These are phyloP conservation scores for Rachycentron canadum DNA, from an alignment of 2,797 vertebrate species.

Conservation along the genomic window DNA sequence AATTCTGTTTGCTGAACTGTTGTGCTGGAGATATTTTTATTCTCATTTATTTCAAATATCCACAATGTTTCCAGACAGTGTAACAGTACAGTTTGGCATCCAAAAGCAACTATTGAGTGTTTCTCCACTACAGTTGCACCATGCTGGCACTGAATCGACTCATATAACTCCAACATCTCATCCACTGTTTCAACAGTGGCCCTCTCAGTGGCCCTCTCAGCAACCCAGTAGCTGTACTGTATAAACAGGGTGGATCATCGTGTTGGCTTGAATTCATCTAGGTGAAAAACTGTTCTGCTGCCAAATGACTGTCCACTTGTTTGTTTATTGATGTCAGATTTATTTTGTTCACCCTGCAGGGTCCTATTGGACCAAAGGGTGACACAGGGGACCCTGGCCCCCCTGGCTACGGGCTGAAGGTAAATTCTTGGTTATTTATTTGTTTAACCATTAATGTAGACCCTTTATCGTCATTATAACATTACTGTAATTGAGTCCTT, in stretches of 20 bases:
- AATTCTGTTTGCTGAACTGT: too few species aligned
- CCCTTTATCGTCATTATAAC: background rate
- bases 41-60: background rate
- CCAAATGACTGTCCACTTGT: slow-evolving; percentile 5
- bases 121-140: background rate
- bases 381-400: slow-evolving; percentile 87
- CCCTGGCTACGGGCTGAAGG: slow-evolving; percentile 89
- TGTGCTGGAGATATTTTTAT: too few species aligned
- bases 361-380: slow-evolving; percentile 91
- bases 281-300: background rate
- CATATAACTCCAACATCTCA: background rate
- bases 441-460: background rate
- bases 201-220: slow-evolving; percentile 1
- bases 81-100: background rate
- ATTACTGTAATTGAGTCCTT: background rate
- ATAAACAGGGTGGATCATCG: background rate
- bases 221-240: background rate
- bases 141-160: background rate
- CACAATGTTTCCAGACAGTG: background rate
- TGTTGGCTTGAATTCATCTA: slow-evolving; percentile 3
- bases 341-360: slow-evolving; percentile 78
- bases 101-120: background rate
- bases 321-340: background rate
- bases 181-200: slow-evolving; percentile 5
- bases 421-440: slow-evolving; percentile 59